phyloP scores from a whole-genome alignment of 2,888 invertebrate species.

The Synanthedon andrenaeformis region DNA sequence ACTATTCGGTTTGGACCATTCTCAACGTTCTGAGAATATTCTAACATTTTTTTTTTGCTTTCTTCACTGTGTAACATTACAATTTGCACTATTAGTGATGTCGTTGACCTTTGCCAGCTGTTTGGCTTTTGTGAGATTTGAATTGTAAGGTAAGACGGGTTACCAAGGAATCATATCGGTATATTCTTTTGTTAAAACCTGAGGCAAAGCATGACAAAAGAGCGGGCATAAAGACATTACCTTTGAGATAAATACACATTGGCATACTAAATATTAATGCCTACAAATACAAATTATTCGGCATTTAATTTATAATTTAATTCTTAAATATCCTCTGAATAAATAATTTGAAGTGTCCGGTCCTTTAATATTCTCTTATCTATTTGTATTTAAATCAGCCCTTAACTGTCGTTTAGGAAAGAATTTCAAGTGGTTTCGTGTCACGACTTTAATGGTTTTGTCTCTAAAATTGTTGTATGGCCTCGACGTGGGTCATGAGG shows the following conservation, averaged over 20 bases:
- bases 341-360: conserved; percentile 3
- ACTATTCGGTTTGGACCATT: conserved; percentile 32
- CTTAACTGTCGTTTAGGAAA: conserved; percentile 28
- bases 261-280: conserved; percentile 4
- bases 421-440: conserved; percentile 39
- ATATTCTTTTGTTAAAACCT: conserved; percentile 36
- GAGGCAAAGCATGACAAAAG: conserved; percentile 44
- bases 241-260: conserved; percentile 28
- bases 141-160: conserved; percentile 45
- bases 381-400: conserved; percentile 1
- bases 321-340: neutral
- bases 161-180: conserved; percentile 53
- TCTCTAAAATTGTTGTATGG: conserved; percentile 21
- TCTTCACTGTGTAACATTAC: conserved; percentile 54
- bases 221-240: conserved; percentile 62
- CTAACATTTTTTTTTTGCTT: conserved; percentile 45
- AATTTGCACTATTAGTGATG: conserved; percentile 60
- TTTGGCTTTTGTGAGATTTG: conserved; percentile 51
- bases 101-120: conserved; percentile 65
- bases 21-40: conserved; percentile 35
- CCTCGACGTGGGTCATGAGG: conserved; percentile 59
- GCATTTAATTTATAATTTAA: no score
- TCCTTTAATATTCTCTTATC: conserved; percentile 33
- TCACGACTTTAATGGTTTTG: conserved; percentile 32
- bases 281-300: no score